Evolutionary conservation across 1,140 invertebrate genomes (phyloP).

Genomic region (Phthorimaea operculella): DNA sequence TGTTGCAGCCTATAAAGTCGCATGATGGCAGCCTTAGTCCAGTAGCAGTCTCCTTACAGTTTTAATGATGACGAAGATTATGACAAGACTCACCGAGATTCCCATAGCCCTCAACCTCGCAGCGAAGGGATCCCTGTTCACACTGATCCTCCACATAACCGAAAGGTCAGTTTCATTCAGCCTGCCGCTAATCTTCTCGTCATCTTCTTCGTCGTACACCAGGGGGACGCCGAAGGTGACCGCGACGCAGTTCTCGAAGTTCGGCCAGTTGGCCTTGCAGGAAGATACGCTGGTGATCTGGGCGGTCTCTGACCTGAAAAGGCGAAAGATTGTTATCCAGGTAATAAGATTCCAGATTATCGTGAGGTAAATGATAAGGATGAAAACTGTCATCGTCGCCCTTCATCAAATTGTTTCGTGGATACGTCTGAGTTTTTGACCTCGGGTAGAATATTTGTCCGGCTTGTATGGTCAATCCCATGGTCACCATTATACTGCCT

Average conservation of each 20-base stretch:
- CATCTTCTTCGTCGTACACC: conserved; percentile 30
- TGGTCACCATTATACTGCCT: too few relatives aligned
- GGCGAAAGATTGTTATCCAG: neutral
- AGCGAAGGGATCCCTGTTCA: conserved; percentile 28
- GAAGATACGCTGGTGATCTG: conserved; percentile 30
- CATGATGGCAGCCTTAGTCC: too few relatives aligned
- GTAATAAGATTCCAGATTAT: too few relatives aligned
- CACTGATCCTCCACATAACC: conserved; percentile 39
- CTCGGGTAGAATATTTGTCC: too few relatives aligned
- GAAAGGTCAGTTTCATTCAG: conserved; percentile 34
- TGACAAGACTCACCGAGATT: conserved; percentile 22
- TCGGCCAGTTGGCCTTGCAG: conserved; percentile 54
- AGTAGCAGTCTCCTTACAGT: too few relatives aligned
- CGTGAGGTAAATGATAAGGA: too few relatives aligned
- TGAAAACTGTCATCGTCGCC: too few relatives aligned
- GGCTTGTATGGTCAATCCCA: too few relatives aligned
- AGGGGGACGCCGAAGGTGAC: conserved; percentile 46
- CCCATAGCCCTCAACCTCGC: conserved; percentile 30
- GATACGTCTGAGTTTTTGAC: too few relatives aligned
- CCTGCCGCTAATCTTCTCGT: conserved; percentile 9
- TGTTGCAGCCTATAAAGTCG: too few relatives aligned
- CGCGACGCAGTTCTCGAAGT: conserved; percentile 37
- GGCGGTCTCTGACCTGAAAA: conserved; percentile 41
- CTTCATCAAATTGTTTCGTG: too few relatives aligned
- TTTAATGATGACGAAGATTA: too few relatives aligned